Base-by-base conservation (phyloP, 2,113 vertebrate species). In the Corydoras sp. region DNA sequence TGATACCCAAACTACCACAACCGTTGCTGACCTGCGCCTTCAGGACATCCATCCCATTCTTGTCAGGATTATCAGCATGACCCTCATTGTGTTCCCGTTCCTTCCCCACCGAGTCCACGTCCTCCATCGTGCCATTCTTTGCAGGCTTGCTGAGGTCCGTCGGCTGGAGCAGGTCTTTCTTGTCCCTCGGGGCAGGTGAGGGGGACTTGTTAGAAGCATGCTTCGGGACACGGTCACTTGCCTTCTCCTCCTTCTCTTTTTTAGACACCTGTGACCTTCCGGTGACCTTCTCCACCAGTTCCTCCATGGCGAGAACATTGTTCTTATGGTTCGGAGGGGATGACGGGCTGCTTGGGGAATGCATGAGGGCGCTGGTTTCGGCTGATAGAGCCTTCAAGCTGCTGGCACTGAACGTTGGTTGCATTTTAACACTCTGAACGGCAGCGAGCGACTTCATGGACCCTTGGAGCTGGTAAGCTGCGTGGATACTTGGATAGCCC, bases 401-500 rank as follows among this genome's bases (percentile, higher is more conserved):
- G 68, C 88, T 89, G 2, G 77, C 88, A 71, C 91, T 90, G 0
- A 92, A 97, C 29, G 94, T 90, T 0, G 97, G 93, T 79, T 96
- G 94, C 82, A 97, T 87, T 58, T 95, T 95, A 74, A 93, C 86
- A 0, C 90, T 93, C 88, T 98, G 94, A 65, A 93, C 89, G 0
- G 90, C 56, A 0, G 93, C 74, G n/a, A 92, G 86, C n/a, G 89
- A 87, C 83, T 94, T 98, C 53, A 93, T 81, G 2, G 92, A 77
- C 62, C 96, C 93, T 0, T 97, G 95, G 72, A 99, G 93, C 85
- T 99, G 97, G 85, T 99, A 99, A 73, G 97, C 97, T 0, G 97
- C 97, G 13, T 99, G 97, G 81, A 99, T 99, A 82, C 97, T 99
- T 67, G 96, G 93, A 84, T 99, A 99, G 30, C 97, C 97, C 2